Conservation (phyloP, 2,888 invertebrate genomes). For the Drosophila incognita region DNA sequence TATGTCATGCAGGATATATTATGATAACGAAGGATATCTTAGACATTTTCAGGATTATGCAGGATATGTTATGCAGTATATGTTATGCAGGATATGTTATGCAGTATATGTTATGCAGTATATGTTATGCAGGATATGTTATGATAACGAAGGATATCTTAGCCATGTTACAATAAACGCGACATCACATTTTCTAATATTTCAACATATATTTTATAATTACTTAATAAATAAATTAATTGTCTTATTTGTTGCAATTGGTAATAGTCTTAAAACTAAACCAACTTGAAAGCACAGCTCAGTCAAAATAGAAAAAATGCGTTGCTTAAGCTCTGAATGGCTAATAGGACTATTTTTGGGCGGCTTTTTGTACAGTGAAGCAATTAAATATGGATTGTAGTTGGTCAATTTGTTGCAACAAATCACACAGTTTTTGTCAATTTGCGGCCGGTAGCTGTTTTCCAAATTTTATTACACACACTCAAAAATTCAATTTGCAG, state of each 20-base stretch:
- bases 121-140: not conserved
- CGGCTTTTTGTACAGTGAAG: not conserved
- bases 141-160: not conserved
- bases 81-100: not conserved
- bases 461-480: conserved; percentile 38
- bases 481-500: conserved; percentile 47
- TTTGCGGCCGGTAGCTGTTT: conserved; percentile 27
- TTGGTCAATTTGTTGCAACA: conserved; percentile 25
- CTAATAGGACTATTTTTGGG: not conserved
- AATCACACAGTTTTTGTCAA: conserved; percentile 42
- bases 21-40: no score
- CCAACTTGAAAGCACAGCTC: not conserved
- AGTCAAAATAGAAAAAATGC: not conserved
- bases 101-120: not conserved
- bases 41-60: no score
- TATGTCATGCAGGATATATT: not conserved
- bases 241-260: not conserved
- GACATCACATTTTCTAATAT: not conserved
- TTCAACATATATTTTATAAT: not conserved
- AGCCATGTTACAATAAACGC: not conserved
- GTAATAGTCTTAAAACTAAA: not conserved
- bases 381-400: conserved; percentile 46
- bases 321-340: not conserved
- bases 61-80: not conserved
- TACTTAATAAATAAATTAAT: not conserved